Conservation (phyloP, 2,113 vertebrate species). For the Eulacestoma nigropectus region DNA sequence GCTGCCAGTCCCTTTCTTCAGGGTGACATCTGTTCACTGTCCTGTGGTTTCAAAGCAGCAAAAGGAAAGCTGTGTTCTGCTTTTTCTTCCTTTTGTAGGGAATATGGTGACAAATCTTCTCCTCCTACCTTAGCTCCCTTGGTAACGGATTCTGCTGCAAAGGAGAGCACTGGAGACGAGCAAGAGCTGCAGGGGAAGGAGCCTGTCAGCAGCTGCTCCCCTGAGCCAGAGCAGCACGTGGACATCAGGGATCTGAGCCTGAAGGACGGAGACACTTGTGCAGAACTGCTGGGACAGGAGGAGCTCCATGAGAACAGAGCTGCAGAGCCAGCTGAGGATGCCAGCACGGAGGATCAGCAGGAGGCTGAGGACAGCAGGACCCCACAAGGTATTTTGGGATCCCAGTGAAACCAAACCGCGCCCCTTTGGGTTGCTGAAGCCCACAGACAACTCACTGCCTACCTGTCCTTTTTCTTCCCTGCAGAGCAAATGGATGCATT, state of each 20-base stretch:
- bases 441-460: not conserved
- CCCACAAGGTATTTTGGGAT: slow-evolving; percentile 77
- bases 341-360: not conserved
- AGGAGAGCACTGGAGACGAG: not conserved
- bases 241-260: slow-evolving; percentile 31
- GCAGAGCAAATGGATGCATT: slow-evolving; percentile 91
- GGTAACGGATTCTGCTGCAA: slow-evolving; percentile 26
- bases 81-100: slow-evolving; percentile 71
- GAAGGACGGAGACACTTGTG: not conserved
- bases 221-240: not conserved
- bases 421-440: not conserved
- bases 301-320: not conserved
- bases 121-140: slow-evolving; percentile 79
- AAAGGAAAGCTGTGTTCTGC: not conserved
- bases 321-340: slow-evolving; percentile 19
- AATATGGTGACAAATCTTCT: slow-evolving; percentile 86
- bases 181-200: not conserved
- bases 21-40: not conserved
- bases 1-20: not conserved
- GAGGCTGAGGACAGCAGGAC: slow-evolving; percentile 68
- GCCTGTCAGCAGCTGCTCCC: not conserved
- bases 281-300: not conserved
- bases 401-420: not conserved
- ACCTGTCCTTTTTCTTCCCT: not conserved
- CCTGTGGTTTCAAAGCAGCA: not conserved